A percentile compares a stretch with the other conserved stretches of the same genome.
These are phyloP conservation scores for Anhinga rufa DNA, from an alignment of 2,113 vertebrate species.

Conservation along the genomic window DNA sequence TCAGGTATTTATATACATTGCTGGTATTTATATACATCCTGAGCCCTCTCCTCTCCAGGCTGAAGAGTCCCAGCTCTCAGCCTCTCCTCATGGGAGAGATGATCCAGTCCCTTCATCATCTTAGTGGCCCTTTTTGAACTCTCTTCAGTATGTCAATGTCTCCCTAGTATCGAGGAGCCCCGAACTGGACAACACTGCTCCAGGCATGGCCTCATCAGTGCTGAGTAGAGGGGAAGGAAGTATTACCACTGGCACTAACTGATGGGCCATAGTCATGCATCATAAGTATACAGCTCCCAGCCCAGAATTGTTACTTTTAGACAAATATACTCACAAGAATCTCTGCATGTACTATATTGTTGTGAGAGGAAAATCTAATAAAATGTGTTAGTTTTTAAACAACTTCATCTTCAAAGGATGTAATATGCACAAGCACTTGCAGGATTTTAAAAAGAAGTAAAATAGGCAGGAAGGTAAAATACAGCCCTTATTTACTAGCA, in stretches of 20 bases:
- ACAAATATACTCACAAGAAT: not conserved
- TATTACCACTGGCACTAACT: not conserved
- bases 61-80: not conserved
- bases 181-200: accelerated
- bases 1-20: not conserved
- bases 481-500: not conserved
- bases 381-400: not conserved
- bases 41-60: not conserved
- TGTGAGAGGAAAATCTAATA: not conserved
- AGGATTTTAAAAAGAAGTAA: not conserved
- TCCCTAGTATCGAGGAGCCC: not conserved
- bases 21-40: not conserved
- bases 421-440: accelerated
- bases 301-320: not conserved
- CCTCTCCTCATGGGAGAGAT: not conserved
- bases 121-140: not conserved
- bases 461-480: not conserved
- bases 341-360: not conserved
- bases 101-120: not conserved
- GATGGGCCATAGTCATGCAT: not conserved
- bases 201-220: not conserved
- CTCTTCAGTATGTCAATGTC: not conserved
- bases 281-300: not conserved
- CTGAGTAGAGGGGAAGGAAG: not conserved
- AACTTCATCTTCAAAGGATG: not conserved